Conservation (phyloP, 1,140 invertebrate genomes). For the Teleogryllus occipitalis region DNA sequence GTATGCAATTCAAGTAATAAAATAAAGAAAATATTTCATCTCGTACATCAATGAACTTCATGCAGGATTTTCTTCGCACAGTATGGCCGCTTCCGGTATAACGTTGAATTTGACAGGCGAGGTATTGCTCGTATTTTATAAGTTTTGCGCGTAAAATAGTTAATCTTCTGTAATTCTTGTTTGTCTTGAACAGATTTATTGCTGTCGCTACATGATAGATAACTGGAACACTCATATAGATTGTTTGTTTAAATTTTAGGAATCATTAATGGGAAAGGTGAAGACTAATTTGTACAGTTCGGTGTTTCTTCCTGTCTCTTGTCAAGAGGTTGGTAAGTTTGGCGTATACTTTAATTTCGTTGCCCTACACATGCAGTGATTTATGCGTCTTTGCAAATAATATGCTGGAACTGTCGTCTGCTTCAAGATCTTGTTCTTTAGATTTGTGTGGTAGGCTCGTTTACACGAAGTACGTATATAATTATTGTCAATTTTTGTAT, state of each 20-base stretch:
- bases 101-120: not conserved
- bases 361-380: too few relatives aligned
- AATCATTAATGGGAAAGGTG: not conserved
- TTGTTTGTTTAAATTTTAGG: not conserved
- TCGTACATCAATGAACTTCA: not conserved
- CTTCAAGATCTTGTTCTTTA: too few relatives aligned
- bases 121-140: not conserved
- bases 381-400: too few relatives aligned
- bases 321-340: slow-evolving; percentile 4
- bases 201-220: too few relatives aligned
- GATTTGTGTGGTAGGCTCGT: too few relatives aligned
- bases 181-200: too few relatives aligned
- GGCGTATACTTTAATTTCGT: not conserved
- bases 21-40: too few relatives aligned
- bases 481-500: too few relatives aligned
- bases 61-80: not conserved
- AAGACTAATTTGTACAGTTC: not conserved
- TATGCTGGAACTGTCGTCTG: too few relatives aligned
- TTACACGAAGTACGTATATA: too few relatives aligned
- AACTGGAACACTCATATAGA: too few relatives aligned
- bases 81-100: not conserved
- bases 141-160: not conserved
- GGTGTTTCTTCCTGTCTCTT: not conserved
- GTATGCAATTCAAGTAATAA: too few relatives aligned
- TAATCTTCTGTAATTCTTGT: not conserved